Base-by-base conservation (phyloP, 2,888 invertebrate genomes). In the Ectropis crepuscularia region DNA sequence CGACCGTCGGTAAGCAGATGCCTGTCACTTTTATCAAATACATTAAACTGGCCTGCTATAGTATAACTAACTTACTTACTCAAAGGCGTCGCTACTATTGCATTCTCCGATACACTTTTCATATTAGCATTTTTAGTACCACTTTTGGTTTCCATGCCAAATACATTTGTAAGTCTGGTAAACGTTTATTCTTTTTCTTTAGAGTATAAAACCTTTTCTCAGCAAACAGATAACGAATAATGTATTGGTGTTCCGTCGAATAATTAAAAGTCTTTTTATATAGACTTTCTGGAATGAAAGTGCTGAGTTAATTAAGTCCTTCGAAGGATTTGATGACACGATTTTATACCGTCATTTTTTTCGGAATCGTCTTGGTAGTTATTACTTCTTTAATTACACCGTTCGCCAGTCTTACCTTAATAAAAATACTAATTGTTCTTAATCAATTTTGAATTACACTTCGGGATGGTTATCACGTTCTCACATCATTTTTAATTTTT, bases 1-100 rank as follows among this genome's bases (percentile, higher is more conserved):
- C 76, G 74, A 73, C 77, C 75, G 85, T 87, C 89, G 81, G 90
- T 89, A 87, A 88, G 88, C 90, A 89, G 89, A 88, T 86, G 90
- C 82, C 90, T 87, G 90, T 91, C 92, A 89, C 80, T 88, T 85
- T 92, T 92, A 92, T 92, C 92, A 90, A 89, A 91, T 87, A 89
- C 92, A 91, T 92, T 91, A 90, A 91, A 90, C 86, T 86, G 85
- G 86, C 81, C 67, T 86, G 84, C 86, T 86, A 82, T 85, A 83
- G 78, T 87, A 28, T 28, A 28, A 28, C 16, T 28, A 28, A 28
- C 16, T 28, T 28, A 28, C 16, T n/a, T 4, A 28, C 16, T 28
- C 16, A 28, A 28, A 28, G 16, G 16, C 16, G 16, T 28, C 16
- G 16, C 16, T 28, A 28, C 16, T 28, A 28, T 28, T 28, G 16